Conservation (phyloP, 2,797 vertebrate species). For the Sebastes kiyomatsui region DNA sequence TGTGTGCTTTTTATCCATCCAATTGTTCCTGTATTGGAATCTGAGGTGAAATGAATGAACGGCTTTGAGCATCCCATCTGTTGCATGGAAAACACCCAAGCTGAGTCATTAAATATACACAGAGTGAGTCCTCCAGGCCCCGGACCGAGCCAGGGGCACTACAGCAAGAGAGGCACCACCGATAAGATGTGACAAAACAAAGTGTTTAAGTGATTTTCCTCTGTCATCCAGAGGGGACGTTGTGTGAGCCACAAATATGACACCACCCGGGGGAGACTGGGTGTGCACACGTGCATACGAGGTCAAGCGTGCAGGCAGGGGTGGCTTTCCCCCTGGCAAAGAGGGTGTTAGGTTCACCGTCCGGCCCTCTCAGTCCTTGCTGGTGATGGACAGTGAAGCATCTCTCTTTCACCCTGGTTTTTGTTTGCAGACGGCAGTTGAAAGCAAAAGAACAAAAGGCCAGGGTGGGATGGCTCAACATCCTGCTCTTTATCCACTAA, state of each 20-base stretch:
- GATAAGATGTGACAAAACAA: constrained; percentile 24
- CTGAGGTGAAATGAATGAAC: not conserved
- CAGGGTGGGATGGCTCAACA: not conserved
- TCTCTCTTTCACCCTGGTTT: constrained; percentile 61
- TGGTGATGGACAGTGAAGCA: constrained; percentile 54
- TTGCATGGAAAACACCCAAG: constrained; percentile 24
- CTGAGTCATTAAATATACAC: constrained; percentile 61
- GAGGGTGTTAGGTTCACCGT: constrained; percentile 65
- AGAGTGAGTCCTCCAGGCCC: constrained; percentile 13
- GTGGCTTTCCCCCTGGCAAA: constrained; percentile 58
- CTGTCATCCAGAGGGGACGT: constrained; percentile 14
- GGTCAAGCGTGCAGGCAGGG: constrained; percentile 24
- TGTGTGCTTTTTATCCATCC: not conserved
- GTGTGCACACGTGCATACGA: constrained; percentile 24
- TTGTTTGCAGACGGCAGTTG: constrained; percentile 48
- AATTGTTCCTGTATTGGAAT: constrained; percentile 8
- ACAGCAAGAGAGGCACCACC: constrained; percentile 2
- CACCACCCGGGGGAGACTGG: constrained; percentile 52
- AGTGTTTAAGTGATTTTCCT: constrained; percentile 32
- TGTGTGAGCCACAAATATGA: constrained; percentile 54
- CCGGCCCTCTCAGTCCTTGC: constrained; percentile 13
- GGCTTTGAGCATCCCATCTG: constrained; percentile 2
- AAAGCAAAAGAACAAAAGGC: constrained; percentile 64
- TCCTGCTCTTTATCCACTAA: constrained; percentile 37
- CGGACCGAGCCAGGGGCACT: constrained; percentile 22